These are phyloP conservation scores for Fopius arisanus DNA, from an alignment of 1,140 invertebrate genomes.

Conservation along the genomic window DNA sequence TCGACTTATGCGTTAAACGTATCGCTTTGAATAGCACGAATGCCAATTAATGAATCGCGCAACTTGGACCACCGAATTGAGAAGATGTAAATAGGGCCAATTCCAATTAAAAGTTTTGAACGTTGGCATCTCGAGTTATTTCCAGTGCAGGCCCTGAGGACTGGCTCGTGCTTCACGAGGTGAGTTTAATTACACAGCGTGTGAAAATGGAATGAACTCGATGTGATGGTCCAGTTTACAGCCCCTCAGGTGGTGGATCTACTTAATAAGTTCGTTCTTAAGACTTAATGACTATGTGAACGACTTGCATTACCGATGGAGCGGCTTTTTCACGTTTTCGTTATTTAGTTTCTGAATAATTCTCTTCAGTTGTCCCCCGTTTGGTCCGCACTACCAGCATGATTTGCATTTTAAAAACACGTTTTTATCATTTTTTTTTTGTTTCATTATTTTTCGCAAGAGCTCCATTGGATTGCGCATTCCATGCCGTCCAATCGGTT, in stretches of 20 bases:
- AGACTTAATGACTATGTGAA: constrained; percentile 48
- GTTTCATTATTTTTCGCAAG: constrained; percentile 14
- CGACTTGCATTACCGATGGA: constrained; percentile 51
- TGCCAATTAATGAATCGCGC: constrained; percentile 46
- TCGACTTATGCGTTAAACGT: constrained; percentile 52
- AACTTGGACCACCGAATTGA: constrained; percentile 26
- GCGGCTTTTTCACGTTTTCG: constrained; percentile 40
- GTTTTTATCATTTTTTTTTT: no score
- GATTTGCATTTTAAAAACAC: constrained; percentile 39
- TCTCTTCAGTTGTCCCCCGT: constrained; percentile 50
- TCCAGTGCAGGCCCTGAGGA: not conserved
- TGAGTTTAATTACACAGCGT: not conserved
- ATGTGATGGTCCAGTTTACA: not conserved
- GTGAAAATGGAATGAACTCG: not conserved
- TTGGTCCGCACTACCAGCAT: constrained; percentile 63
- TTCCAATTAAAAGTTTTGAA: not conserved
- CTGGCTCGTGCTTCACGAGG: not conserved
- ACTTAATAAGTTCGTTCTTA: constrained; percentile 31
- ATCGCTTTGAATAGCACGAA: constrained; percentile 62
- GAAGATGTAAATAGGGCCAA: not conserved
- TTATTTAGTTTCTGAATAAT: constrained; percentile 37
- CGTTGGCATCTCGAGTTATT: not conserved
- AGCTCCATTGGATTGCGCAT: constrained; percentile 50
- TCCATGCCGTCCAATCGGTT: constrained; percentile 53
- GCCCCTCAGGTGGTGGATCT: not conserved